Evolutionary conservation across 2,797 vertebrate species (phyloP).

Genomic region (Capromys pilorides): DNA sequence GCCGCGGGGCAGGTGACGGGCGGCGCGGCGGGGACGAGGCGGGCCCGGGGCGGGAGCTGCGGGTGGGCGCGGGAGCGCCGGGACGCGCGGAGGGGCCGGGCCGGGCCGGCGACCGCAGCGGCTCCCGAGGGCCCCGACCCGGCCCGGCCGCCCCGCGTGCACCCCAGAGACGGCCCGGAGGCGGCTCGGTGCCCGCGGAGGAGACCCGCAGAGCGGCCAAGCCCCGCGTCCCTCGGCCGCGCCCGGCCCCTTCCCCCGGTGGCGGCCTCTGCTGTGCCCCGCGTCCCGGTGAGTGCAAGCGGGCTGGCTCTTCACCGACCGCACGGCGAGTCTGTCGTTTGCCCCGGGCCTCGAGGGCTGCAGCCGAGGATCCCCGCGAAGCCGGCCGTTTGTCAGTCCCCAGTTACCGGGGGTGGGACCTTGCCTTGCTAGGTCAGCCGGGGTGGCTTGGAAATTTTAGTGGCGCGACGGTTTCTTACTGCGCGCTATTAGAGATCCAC

Average conservation of each 20-base stretch:
- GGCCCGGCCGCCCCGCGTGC: neutral
- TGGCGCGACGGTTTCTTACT: neutral
- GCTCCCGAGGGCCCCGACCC: neutral
- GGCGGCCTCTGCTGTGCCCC: neutral
- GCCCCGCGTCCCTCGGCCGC: neutral
- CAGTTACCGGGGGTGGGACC: neutral
- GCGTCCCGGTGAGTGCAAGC: neutral
- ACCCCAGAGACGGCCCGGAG: no score
- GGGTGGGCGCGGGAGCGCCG: no score
- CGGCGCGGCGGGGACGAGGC: neutral
- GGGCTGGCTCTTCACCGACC: neutral
- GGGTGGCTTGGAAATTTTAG: neutral
- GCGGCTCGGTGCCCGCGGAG: no score
- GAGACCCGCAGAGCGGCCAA: neutral
- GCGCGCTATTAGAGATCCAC: neutral
- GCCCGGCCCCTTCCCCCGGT: neutral
- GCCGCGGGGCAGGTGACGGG: slow-evolving; percentile 66
- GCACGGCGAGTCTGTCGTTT: neutral
- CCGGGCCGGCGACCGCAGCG: neutral
- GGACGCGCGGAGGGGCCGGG: neutral
- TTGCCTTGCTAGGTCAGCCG: neutral
- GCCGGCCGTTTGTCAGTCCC: neutral
- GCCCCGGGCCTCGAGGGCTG: neutral
- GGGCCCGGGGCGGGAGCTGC: slow-evolving; percentile 1
- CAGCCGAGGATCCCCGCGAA: neutral